Evolutionary conservation across 1,140 invertebrate genomes (phyloP), one percentile per base, ranked within the genome.

Genomic region (Lepidurus arcticus): DNA sequence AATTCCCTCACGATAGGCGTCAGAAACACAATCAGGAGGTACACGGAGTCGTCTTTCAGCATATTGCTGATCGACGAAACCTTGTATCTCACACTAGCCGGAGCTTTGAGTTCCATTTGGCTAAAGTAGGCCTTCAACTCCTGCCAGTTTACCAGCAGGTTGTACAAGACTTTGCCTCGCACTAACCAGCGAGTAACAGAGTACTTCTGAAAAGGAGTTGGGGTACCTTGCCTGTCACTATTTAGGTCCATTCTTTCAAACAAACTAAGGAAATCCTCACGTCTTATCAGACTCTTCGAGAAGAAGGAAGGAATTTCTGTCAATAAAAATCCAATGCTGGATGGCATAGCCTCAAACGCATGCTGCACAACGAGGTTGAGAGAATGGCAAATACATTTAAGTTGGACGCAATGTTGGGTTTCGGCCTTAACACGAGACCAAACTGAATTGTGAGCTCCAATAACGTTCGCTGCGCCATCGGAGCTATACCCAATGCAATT

Each of bases 381-480:
- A 76, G 82, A 84, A 81, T 84, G 84, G 76, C 84, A 84, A 24
- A 83, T 82, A 78, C 84, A 85, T 79, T 84, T 84, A 73, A 84
- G 81, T 16, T 81, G 77, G 80, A 82, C 82, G 34, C 84, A 75
- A 75, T 83, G n/a, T 75, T 83, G 82, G 75, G 82, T 82, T 47
- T 83, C 81, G 76, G 80, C 80, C 77, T 81, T 79, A 13, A 84
- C 80, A 42, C 78, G 53, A 9, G 79, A 81, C 5, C 79, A 42
- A 74, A 84, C 65, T 53, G 84, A 86, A 78, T 86, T 81, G 73
- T 84, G 42, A 7, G 42, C 47, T 16, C 84, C 84, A 42, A 85
- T 81, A 84, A 85, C 86, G 21, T 82, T 82, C 75, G 84, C 85
- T 7, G 84, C 83, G 11, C 84, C 83, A 83, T 86, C 85, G 44